Percentiles rank a stretch among this genome's conserved stretches.
These are phyloP conservation scores for Spilarctia lutea DNA, from an alignment of 2,888 invertebrate species.

Conservation along the genomic window DNA sequence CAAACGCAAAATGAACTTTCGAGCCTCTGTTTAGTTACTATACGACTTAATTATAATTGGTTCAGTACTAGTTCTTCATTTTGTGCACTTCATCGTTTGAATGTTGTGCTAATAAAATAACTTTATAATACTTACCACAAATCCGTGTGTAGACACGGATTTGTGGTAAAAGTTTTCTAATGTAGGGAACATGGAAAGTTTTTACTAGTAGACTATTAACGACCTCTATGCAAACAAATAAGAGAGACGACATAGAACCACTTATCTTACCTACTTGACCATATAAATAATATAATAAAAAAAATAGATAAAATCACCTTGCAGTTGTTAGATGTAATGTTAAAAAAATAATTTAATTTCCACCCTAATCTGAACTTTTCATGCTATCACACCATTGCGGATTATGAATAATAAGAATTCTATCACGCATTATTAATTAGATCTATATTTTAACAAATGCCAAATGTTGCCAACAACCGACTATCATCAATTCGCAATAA, in stretches of 20 bases:
- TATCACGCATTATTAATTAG: too few relatives aligned
- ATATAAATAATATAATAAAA: neutral
- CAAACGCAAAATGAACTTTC: constrained; percentile 62
- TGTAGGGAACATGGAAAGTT: too few relatives aligned
- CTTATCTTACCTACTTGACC: neutral
- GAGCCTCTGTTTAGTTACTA: constrained; percentile 42
- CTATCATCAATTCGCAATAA: constrained; percentile 48
- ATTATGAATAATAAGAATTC: too few relatives aligned
- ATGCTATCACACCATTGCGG: too few relatives aligned
- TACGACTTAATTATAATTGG: constrained; percentile 46
- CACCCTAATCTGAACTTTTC: too few relatives aligned
- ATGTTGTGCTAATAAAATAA: constrained; percentile 32
- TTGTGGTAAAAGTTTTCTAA: neutral
- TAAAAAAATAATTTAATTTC: too few relatives aligned
- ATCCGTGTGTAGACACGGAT: neutral
- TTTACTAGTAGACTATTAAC: neutral
- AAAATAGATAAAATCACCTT: neutral
- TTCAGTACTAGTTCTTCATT: constrained; percentile 35
- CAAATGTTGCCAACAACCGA: constrained; percentile 16
- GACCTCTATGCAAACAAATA: neutral
- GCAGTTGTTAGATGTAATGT: too few relatives aligned
- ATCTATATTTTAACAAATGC: neutral
- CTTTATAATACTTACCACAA: constrained; percentile 16
- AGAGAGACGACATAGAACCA: neutral
- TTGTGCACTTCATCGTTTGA: constrained; percentile 26